Evolutionary conservation across 64 coral and sea anemone species (phyloP).

Genomic region (Pocillopora damicornis): DNA sequence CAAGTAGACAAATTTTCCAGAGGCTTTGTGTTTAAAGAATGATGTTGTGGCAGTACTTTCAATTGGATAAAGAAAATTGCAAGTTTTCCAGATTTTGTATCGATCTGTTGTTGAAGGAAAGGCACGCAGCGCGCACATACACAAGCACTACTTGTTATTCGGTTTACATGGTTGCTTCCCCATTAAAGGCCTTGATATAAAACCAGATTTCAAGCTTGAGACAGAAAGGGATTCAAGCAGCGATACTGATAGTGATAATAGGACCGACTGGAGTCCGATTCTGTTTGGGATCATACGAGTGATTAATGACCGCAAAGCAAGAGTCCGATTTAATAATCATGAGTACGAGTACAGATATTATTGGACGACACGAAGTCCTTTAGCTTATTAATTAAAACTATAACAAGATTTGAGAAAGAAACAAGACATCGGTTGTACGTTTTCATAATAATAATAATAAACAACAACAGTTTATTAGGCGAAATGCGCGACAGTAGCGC

Average conservation of each 20-base stretch:
- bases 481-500: too few species aligned
- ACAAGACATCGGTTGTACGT: too few species aligned
- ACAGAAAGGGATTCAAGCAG: conserved; percentile 1
- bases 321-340: too few species aligned
- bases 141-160: neutral
- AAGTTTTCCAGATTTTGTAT: conserved; percentile 10
- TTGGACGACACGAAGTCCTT: too few species aligned
- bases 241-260: neutral
- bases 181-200: neutral
- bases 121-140: neutral
- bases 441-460: too few species aligned
- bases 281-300: too few species aligned
- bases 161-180: conserved; percentile 10
- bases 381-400: too few species aligned
- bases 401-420: too few species aligned
- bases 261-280: neutral
- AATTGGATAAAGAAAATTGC: conserved; percentile 7
- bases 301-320: too few species aligned
- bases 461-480: too few species aligned
- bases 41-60: conserved; percentile 4
- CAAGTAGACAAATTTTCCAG: neutral
- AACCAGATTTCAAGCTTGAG: conserved; percentile 3
- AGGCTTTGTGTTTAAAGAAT: conserved; percentile 4
- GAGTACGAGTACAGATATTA: too few species aligned
- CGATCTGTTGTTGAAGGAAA: conserved; percentile 6